Evolutionary conservation across 2,888 invertebrate genomes (phyloP).

Genomic region (Chalcosyrphus nemorum): DNA sequence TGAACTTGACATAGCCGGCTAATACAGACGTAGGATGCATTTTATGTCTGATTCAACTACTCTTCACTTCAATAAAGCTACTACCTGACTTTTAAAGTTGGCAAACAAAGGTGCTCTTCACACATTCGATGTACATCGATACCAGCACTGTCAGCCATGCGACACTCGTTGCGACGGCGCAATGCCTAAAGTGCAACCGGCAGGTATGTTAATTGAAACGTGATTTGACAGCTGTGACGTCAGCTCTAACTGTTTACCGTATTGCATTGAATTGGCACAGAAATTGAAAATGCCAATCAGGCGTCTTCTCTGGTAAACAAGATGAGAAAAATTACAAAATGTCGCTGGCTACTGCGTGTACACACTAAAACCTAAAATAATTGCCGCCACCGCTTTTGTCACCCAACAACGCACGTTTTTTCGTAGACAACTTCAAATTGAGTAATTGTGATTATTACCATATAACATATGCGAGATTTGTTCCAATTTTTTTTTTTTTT

Average conservation of each 20-base stretch:
- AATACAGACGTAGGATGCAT: background rate
- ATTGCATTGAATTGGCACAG: background rate
- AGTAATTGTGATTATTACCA: background rate
- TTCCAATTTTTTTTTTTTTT: slow-evolving; percentile 3
- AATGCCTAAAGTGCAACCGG: background rate
- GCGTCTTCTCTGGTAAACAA: slow-evolving; percentile 2
- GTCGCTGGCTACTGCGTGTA: background rate
- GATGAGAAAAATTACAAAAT: slow-evolving; percentile 9
- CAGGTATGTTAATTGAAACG: background rate
- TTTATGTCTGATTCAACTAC: background rate
- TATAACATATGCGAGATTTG: background rate
- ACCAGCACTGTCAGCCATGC: background rate
- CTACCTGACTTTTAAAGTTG: background rate
- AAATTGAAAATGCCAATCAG: slow-evolving; percentile 25
- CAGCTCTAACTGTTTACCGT: slow-evolving; percentile 10
- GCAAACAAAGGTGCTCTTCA: slow-evolving; percentile 7
- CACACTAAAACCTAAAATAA: background rate
- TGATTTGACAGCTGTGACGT: background rate
- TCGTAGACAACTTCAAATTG: background rate
- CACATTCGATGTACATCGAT: background rate
- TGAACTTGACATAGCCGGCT: background rate
- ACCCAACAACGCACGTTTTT: background rate
- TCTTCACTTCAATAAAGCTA: background rate
- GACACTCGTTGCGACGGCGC: background rate
- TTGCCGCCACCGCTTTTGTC: slow-evolving; percentile 6